Evolutionary conservation across 1,140 invertebrate genomes (phyloP), one percentile per base, ranked within the genome.

Genomic region (Gryon sp.): DNA sequence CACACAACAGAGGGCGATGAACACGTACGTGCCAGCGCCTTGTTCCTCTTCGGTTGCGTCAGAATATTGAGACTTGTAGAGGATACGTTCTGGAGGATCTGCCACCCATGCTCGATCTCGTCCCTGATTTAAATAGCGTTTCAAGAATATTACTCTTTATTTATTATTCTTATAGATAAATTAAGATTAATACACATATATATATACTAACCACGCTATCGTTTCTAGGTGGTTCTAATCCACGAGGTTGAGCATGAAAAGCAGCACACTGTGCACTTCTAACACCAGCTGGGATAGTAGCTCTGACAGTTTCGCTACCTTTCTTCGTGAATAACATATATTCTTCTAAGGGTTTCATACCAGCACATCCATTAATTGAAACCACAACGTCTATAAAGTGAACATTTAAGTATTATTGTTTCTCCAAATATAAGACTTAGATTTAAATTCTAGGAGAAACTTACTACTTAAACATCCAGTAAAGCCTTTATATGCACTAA

Each of bases 381-480:
- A 96, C 92, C 46, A 94, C 93, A 32, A 96, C 93, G 86, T 96
- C 94, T 95, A 83, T 74, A 34, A 43, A 48, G 4, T 24, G 24
- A 12, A 36, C 45, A 34, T 24, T 57, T 32, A 12, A 48, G 19
- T 48, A n/a, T n/a, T n/a, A n/a, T n/a, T n/a, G n/a, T n/a, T n/a
- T n/a, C n/a, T n/a, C n/a, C n/a, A n/a, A n/a, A n/a, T n/a, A n/a
- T n/a, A n/a, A n/a, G n/a, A n/a, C n/a, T n/a, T 2, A 32, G 28
- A 2, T 32, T 4, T 22, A 7, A 30, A 28, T 53, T 26, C 2
- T 20, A 20, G 36, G 11, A 24, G 9, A n/a, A n/a, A 59, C 57
- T 91, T 89, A 97, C 95, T 97, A 70, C 95, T 96, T 45, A 97
- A 88, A 82, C 96, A 97, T 20, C 96, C 95, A 74, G 93, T 95